These are phyloP conservation scores for Epinephelus lanceolatus DNA, from an alignment of 2,113 vertebrate genomes.

Conservation along the genomic window DNA sequence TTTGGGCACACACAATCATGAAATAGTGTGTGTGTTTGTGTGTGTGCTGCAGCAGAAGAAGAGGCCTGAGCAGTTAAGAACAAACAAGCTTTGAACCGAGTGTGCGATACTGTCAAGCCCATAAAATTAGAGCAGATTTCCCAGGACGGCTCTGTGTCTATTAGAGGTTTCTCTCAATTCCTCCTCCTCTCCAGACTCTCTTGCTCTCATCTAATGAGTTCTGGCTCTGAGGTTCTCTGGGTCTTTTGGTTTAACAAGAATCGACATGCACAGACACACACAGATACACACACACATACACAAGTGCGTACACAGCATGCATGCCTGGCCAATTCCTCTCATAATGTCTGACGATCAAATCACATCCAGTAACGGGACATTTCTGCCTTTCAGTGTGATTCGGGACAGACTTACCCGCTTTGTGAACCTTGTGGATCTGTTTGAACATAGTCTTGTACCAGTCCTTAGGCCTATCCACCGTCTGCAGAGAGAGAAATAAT, in stretches of 20 bases:
- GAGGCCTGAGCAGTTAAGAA: slow-evolving; percentile 57
- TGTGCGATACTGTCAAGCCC: slow-evolving; percentile 58
- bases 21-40: slow-evolving; percentile 23
- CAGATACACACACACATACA: slow-evolving; percentile 32
- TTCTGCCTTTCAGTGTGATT: slow-evolving; percentile 14
- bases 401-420: slow-evolving; percentile 85
- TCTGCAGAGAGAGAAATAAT: slow-evolving; percentile 82
- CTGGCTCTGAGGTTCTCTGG: slow-evolving; percentile 55
- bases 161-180: slow-evolving; percentile 63
- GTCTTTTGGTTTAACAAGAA: slow-evolving; percentile 53
- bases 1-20: not conserved
- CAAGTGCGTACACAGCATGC: slow-evolving; percentile 1
- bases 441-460: slow-evolving; percentile 99
- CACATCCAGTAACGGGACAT: not conserved
- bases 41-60: slow-evolving; percentile 35
- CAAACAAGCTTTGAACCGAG: slow-evolving; percentile 72
- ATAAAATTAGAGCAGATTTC: slow-evolving; percentile 69
- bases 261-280: slow-evolving; percentile 28
- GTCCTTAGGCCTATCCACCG: slow-evolving; percentile 97
- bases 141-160: slow-evolving; percentile 65
- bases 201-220: slow-evolving; percentile 67
- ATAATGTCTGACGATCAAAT: slow-evolving; percentile 10
- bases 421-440: slow-evolving; percentile 99
- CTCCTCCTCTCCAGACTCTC: slow-evolving; percentile 47
- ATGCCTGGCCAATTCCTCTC: slow-evolving; percentile 21